Conservation (phyloP, 2,113 vertebrate genomes). For the Notarius lentiginosus region DNA sequence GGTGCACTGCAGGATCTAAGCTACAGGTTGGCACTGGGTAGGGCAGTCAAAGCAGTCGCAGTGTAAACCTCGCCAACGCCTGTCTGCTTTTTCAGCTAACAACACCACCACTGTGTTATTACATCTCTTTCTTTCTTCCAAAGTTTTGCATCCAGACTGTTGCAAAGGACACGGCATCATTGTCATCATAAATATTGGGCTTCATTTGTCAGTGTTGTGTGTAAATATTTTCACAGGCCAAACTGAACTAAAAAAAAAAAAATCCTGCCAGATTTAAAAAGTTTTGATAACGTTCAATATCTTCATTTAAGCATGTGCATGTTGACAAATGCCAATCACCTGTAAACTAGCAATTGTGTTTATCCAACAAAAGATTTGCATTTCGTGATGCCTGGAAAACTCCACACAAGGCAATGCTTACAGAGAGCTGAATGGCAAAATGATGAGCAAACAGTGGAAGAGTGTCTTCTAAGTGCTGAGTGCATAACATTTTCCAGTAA, state of each 20-base stretch:
- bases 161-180: not conserved
- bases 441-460: not conserved
- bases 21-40: slow-evolving; percentile 45
- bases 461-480: not conserved
- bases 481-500: not conserved
- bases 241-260: not conserved
- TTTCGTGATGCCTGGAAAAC: not conserved
- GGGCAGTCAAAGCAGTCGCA: slow-evolving; percentile 33
- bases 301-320: not conserved
- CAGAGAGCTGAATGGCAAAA: not conserved
- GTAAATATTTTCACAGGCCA: not conserved
- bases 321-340: not conserved
- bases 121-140: not conserved
- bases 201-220: not conserved
- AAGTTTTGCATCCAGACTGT: not conserved
- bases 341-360: not conserved
- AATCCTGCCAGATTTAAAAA: not conserved
- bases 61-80: slow-evolving; percentile 41
- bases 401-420: no score
- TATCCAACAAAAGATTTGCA: not conserved
- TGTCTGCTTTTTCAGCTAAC: slow-evolving; percentile 30
- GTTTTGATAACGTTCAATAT: not conserved
- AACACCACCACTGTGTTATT: not conserved
- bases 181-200: not conserved
- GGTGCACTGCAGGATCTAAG: slow-evolving; percentile 53